These are phyloP conservation scores for Zaprionus davidi DNA, from an alignment of 1,140 invertebrate genomes.

Conservation along the genomic window DNA sequence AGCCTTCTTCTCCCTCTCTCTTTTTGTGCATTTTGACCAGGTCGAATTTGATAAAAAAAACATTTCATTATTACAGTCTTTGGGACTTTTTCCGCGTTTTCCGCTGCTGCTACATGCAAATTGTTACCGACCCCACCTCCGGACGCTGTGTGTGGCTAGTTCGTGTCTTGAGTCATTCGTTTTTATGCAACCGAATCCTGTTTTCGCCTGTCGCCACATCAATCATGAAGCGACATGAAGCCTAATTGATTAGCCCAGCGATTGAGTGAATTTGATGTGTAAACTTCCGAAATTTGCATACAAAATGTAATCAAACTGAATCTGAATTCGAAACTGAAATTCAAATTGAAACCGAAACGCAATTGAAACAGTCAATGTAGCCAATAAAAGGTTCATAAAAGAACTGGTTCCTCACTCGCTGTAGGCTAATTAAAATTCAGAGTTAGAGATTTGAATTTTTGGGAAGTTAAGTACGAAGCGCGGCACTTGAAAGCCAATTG, in stretches of 20 bases:
- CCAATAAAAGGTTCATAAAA: slow-evolving; percentile 32
- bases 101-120: slow-evolving; percentile 40
- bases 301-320: slow-evolving; percentile 29
- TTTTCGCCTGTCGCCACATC: slow-evolving; percentile 41
- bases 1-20: background rate
- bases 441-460: slow-evolving; percentile 19
- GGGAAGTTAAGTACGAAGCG: slow-evolving; percentile 21
- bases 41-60: slow-evolving; percentile 49
- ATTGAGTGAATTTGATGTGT: slow-evolving; percentile 5
- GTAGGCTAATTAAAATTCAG: slow-evolving; percentile 69
- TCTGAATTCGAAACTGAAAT: slow-evolving; percentile 13
- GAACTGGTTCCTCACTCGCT: slow-evolving; percentile 30
- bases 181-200: slow-evolving; percentile 55
- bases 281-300: slow-evolving; percentile 73
- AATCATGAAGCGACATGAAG: slow-evolving; percentile 49
- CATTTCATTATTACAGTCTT: slow-evolving; percentile 55
- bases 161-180: slow-evolving; percentile 75
- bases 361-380: slow-evolving; percentile 58
- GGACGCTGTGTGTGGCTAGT: slow-evolving; percentile 64
- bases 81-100: slow-evolving; percentile 67
- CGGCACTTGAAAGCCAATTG: slow-evolving; percentile 77
- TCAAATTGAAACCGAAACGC: slow-evolving; percentile 38
- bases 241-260: slow-evolving; percentile 42
- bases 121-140: background rate
- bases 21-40: slow-evolving; percentile 29